Conservation (phyloP, 2,888 invertebrate species). For the Microdon myrmicae region DNA sequence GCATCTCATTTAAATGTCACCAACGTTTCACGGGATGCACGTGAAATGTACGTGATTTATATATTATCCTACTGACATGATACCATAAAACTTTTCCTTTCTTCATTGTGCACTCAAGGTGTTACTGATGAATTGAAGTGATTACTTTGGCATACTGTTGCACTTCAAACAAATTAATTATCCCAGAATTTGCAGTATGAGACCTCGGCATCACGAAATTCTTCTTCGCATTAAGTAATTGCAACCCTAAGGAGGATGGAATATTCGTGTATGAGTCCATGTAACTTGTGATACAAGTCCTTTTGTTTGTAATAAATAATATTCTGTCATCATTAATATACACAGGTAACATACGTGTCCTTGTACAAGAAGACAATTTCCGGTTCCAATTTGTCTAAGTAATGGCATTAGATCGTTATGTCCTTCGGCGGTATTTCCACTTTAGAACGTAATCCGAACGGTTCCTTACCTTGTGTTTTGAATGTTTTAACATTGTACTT, state of each 20-base stretch:
- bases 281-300: too few species aligned
- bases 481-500: too few species aligned
- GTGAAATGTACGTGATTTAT: too few species aligned
- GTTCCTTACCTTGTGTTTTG: too few species aligned
- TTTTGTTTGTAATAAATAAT: not conserved
- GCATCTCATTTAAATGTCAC: too few species aligned
- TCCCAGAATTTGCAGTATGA: conserved; percentile 5
- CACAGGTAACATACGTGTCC: not conserved
- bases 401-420: conserved; percentile 39
- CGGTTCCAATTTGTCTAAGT: conserved; percentile 48
- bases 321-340: conserved; percentile 1
- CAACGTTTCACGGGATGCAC: too few species aligned
- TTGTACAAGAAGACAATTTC: conserved; percentile 23
- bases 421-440: too few species aligned
- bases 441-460: too few species aligned
- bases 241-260: not conserved
- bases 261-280: too few species aligned
- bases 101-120: conserved; percentile 1
- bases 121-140: conserved; percentile 16
- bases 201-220: not conserved
- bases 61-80: too few species aligned
- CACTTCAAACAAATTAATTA: conserved; percentile 28
- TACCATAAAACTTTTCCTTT: too few species aligned
- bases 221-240: not conserved
- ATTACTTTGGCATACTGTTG: conserved; percentile 17